Base-by-base conservation (phyloP, 2,113 vertebrate species). In the Antidorcas marsupialis region DNA sequence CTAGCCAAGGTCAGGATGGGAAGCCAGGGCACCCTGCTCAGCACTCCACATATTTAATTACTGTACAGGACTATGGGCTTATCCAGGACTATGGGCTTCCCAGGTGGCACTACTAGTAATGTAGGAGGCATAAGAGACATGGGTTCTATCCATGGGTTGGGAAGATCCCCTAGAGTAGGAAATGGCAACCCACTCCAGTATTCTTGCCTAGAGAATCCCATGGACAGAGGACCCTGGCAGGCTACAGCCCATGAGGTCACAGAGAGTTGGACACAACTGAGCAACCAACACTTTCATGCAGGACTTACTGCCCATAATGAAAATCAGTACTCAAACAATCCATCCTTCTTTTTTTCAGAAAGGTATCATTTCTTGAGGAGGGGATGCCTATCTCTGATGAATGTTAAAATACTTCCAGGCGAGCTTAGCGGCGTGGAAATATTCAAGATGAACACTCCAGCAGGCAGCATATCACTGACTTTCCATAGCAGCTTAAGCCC, bases 281-380 rank as follows among this genome's bases (percentile, higher is more conserved):
- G 71, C 23, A 25, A 7, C 12, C 6, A 43, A 76, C 36, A 76
- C 71, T 43, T 43, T 27, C 23, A 27, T 43, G 71, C 19, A 67
- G 10, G 11, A 52, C 25, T 60, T 60, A 47, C 0, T 55, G 55
- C 30, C 33, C 50, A 39, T 30, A 47, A 17, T 76, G 55, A 87
- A 78, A 82, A 83, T 87, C 67, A 71, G 7, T 53, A 50, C 52
- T 93, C 36, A 53, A 67, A 47, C n/a, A 71, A 86, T 23, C n/a
- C 25, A 93, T 67, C 87, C 43, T 53, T 83, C 53, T 50, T 97
- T 97, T 50, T 76, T 89, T 52, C 71, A 91, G 86, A 91, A 87
- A 96, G 21, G 13, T 45, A 88, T 60, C 12, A 1, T 86, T 94
- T 90, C 45, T 91, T 86, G 15, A 71, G 79, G 23, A 86, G 60